Evolutionary conservation across 2,888 invertebrate genomes (phyloP).

Genomic region (Eristalis intricaria): DNA sequence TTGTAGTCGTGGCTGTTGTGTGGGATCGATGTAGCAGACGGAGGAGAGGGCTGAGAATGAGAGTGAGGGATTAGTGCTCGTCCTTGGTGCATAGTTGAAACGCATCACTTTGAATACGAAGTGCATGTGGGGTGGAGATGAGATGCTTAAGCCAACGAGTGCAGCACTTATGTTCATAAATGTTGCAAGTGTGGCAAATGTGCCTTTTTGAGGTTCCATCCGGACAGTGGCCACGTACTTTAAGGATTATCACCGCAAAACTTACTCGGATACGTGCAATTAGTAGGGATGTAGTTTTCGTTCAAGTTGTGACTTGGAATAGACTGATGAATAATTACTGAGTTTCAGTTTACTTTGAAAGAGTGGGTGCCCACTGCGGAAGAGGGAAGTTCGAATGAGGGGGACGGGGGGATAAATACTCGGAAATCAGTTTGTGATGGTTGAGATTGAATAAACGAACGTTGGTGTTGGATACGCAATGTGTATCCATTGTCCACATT

Average conservation of each 20-base stretch:
- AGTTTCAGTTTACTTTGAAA: too few relatives aligned
- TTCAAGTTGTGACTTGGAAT: neutral
- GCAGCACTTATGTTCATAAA: conserved; percentile 2
- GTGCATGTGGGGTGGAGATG: conserved; percentile 15
- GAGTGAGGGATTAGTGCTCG: conserved; percentile 25
- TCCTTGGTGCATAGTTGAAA: conserved; percentile 33
- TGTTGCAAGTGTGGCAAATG: conserved; percentile 27
- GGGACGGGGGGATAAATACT: too few relatives aligned
- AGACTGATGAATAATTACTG: neutral
- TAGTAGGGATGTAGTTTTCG: neutral
- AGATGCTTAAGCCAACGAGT: neutral
- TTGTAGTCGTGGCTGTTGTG: conserved; percentile 39
- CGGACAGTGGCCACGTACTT: conserved; percentile 4
- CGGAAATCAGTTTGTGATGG: too few relatives aligned
- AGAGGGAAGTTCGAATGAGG: too few relatives aligned
- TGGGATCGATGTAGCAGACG: conserved; percentile 14
- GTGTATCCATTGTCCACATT: too few relatives aligned
- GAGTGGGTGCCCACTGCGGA: too few relatives aligned
- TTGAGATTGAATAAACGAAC: too few relatives aligned
- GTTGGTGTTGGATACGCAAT: too few relatives aligned
- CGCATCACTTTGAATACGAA: conserved; percentile 35
- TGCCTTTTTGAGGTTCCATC: conserved; percentile 4
- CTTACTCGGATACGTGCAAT: neutral
- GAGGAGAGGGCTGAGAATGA: neutral
- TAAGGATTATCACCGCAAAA: neutral